Evolutionary conservation across 37 sponge, comb jelly and placozoan species (phyloP).

Genomic region (Ianthella basta): DNA sequence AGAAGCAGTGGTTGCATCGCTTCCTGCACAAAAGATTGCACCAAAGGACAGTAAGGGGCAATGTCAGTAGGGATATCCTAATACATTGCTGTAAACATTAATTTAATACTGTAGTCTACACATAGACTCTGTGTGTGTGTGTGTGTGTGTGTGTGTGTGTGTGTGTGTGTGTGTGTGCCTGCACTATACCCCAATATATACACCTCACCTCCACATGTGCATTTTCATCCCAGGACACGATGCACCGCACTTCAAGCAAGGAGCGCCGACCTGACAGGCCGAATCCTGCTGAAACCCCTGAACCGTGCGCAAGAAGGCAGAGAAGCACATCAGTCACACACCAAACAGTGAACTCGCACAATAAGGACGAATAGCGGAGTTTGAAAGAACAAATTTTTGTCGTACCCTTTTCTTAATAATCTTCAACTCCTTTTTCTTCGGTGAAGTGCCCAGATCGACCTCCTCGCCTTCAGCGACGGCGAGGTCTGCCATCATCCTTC

Average conservation of each 20-base stretch:
- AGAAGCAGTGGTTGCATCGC: conserved; percentile 60
- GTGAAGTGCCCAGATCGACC: no score
- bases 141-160: no score
- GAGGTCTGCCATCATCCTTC: no score
- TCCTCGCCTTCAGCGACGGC: no score
- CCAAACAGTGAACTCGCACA: no score
- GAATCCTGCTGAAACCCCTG: not conserved
- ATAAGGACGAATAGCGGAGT: no score
- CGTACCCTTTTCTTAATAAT: conserved; percentile 21
- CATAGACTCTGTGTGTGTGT: no score
- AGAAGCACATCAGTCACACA: not conserved
- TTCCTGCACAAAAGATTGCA: conserved; percentile 51
- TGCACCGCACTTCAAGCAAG: conserved; percentile 67
- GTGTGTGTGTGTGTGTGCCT: not conserved
- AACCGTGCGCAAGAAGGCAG: not conserved
- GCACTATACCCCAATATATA: not conserved
- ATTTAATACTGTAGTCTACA: no score
- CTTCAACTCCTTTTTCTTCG: not conserved
- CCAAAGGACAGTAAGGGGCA: no score
- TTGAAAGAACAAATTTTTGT: not conserved
- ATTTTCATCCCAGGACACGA: conserved; percentile 69
- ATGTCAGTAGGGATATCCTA: no score
- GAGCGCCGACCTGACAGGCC: conserved; percentile 27
- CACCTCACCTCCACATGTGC: conserved; percentile 85
- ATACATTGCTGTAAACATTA: no score